Conservation (phyloP, 2,797 vertebrate genomes). For the Gymnopithys bicolor region DNA sequence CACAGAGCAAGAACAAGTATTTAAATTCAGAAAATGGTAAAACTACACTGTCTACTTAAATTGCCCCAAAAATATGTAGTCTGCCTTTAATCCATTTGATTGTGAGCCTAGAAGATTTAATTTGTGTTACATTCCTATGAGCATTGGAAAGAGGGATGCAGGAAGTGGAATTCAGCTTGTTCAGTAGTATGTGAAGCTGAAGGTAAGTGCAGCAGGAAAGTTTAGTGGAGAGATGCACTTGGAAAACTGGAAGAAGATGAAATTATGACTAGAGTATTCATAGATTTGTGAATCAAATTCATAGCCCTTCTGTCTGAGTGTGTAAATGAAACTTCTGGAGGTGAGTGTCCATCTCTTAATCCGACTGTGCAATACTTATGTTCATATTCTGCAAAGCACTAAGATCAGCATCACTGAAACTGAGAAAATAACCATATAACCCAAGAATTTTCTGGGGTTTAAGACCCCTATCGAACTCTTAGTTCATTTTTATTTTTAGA, state of each 20-base stretch:
- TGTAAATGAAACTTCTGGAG: not conserved
- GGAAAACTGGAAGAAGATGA: not conserved
- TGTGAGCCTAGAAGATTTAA: not conserved
- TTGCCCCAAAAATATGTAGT: not conserved
- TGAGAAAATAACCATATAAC: not conserved
- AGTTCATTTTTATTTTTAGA: not conserved
- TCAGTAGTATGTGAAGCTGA: not conserved
- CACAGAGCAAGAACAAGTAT: not conserved
- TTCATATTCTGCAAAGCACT: not conserved
- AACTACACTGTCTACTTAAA: not conserved
- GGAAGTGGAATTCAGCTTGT: not conserved
- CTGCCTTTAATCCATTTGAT: not conserved
- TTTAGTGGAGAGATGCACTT: not conserved
- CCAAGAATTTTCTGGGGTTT: not conserved
- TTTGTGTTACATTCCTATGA: not conserved
- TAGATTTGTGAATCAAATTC: not conserved
- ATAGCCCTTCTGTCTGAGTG: not conserved
- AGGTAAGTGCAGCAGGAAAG: slow-evolving; percentile 2
- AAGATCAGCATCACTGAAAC: not conserved
- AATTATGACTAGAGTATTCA: not conserved
- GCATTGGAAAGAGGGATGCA: not conserved
- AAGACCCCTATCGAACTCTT: not conserved
- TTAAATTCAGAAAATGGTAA: not conserved
- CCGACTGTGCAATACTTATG: not conserved
- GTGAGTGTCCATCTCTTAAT: not conserved